Percentiles rank a stretch among this genome's conserved stretches.
Evolutionary conservation across 2,113 vertebrate genomes (phyloP).

Genomic region (Zosterops pallidus): DNA sequence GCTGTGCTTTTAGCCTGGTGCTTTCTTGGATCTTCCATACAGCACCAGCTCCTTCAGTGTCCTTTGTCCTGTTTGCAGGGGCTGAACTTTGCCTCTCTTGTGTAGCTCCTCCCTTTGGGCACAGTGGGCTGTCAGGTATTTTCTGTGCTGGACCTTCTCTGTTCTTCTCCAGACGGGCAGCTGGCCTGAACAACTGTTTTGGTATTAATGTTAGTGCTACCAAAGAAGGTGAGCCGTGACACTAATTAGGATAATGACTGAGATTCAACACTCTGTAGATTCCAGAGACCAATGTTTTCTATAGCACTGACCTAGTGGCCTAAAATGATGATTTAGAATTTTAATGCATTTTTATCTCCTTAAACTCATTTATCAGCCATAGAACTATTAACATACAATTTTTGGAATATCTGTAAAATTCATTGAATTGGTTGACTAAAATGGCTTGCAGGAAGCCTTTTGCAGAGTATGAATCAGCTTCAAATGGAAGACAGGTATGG

Average conservation of each 20-base stretch:
- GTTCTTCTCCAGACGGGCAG: not conserved
- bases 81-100: not conserved
- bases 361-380: not conserved
- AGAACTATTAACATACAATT: not conserved
- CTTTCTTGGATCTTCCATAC: not conserved
- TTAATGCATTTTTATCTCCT: not conserved
- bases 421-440: not conserved
- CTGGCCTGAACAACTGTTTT: not conserved
- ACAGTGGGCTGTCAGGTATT: not conserved
- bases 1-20: not conserved
- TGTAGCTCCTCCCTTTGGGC: not conserved
- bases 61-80: not conserved
- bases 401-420: not conserved
- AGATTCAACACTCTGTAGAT: not conserved
- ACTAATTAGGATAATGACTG: not conserved
- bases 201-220: not conserved
- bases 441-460: not conserved
- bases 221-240: not conserved
- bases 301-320: not conserved
- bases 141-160: not conserved
- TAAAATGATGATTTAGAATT: not conserved
- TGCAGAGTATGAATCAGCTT: constrained; percentile 10
- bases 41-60: not conserved
- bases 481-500: constrained; percentile 5
- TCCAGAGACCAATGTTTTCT: not conserved